Evolutionary conservation across 2,888 invertebrate genomes (phyloP), one percentile per base, ranked within the genome.

Genomic region (Carcina quercana): DNA sequence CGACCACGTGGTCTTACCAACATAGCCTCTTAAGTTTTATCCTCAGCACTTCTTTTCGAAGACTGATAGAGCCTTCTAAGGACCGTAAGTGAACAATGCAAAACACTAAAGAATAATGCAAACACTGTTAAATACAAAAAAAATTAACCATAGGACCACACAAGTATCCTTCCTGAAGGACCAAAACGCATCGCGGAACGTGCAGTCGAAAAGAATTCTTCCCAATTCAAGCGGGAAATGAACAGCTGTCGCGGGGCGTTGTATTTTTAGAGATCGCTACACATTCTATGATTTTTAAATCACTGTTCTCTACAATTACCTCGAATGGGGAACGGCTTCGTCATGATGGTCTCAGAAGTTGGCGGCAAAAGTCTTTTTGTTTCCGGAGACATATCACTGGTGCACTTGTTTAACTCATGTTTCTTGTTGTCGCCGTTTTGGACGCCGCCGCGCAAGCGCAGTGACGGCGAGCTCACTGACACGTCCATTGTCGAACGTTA

Each of bases 321-420:
- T 86, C 94, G 87, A 48, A 94, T 91, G 15, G 94, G 94, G 75
- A 94, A 94, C 38, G 94, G 94, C 83, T 94, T 94, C 25, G 94
- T 94, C 87, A 93, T 92, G 30, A 94, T 92, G 26, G 94, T 94
- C 64, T 93, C 94, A 37, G 92, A 89, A 6, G 91, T 92, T 30
- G 93, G 93, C 37, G 93, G 92, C 59, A 91, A 67, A 42, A 91
- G 84, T 57, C 88, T 79, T 61, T 88, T 87, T 5, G 87, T 88
- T 63, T 88, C 88, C 36, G 87, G 85, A 11, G 91, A 90, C 91
- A 91, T 91, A 5, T 85, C 88, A 76, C 89, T 90, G n/a, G 91
- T 88, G 58, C 90, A 88, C 57, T 84, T 67, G 53, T 86, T 75
- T 51, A 87, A 82, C 53, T 87, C 87, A 56, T 86, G 80, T 55